Evolutionary conservation across 2,113 vertebrate species (phyloP).

Genomic region (Planiliza haematocheilus): DNA sequence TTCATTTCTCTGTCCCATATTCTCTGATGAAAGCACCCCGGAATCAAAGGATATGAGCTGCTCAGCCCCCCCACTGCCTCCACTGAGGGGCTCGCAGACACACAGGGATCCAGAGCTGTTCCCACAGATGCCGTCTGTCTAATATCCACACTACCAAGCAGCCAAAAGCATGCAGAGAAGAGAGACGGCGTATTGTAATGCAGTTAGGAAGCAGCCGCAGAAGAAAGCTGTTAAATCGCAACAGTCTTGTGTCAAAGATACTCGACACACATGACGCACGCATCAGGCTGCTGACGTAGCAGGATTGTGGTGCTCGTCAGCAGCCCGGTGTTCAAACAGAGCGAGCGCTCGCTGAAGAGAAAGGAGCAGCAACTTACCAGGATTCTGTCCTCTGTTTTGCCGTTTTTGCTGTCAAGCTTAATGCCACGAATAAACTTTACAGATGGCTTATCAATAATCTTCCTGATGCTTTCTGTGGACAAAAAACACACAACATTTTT

Average conservation of each 20-base stretch:
- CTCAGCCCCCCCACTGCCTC: conserved; percentile 29
- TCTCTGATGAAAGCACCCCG: conserved; percentile 71
- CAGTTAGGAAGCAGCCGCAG: conserved; percentile 16
- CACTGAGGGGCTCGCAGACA: conserved; percentile 35
- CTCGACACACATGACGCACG: conserved; percentile 40
- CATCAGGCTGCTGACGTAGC: conserved; percentile 23
- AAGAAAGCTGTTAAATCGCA: conserved; percentile 20
- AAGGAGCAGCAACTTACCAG: conserved; percentile 72
- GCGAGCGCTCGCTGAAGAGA: not conserved
- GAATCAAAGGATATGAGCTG: conserved; percentile 71
- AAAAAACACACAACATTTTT: conserved; percentile 19
- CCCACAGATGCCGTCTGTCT: conserved; percentile 43
- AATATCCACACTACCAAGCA: conserved; percentile 52
- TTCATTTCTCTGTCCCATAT: conserved; percentile 67
- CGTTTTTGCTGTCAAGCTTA: conserved; percentile 82
- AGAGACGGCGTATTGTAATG: conserved; percentile 7
- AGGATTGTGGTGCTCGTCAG: conserved; percentile 8
- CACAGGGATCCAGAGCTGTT: conserved; percentile 44
- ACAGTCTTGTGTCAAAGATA: not conserved
- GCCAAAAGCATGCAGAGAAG: conserved; percentile 24
- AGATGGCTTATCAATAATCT: conserved; percentile 80
- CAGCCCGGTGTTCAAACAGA: conserved; percentile 20
- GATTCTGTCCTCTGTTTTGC: conserved; percentile 82
- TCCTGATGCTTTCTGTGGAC: conserved; percentile 83
- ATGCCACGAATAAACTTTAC: conserved; percentile 81